phyloP scores from a whole-genome alignment of 1,140 invertebrate species.

The Phymastichus coffea region DNA sequence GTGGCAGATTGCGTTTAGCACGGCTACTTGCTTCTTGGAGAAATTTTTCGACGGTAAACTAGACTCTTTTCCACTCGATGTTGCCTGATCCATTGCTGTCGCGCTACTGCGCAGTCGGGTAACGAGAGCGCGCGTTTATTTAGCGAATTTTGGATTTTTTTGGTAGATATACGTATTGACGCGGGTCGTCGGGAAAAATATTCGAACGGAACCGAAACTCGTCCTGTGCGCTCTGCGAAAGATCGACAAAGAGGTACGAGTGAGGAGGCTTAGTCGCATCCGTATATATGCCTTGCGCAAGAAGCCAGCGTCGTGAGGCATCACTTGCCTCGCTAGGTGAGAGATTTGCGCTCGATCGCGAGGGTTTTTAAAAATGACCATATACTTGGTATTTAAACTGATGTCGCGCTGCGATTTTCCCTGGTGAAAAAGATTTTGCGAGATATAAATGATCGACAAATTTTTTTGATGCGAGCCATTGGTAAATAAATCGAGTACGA shows the following conservation, averaged over 20 bases:
- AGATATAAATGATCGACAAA: slow-evolving; percentile 49
- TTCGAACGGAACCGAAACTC: slow-evolving; percentile 35
- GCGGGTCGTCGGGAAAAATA: slow-evolving; percentile 26
- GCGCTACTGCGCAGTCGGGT: too few relatives aligned
- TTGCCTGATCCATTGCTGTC: too few relatives aligned
- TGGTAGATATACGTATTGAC: slow-evolving; percentile 19
- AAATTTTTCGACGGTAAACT: not conserved
- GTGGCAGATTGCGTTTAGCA: not conserved
- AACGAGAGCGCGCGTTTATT: too few relatives aligned
- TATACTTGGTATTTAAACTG: slow-evolving; percentile 44
- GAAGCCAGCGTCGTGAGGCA: slow-evolving; percentile 44
- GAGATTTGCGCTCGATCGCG: slow-evolving; percentile 48
- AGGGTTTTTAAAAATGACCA: slow-evolving; percentile 51
- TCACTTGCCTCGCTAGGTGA: slow-evolving; percentile 43
- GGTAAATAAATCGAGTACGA: slow-evolving; percentile 48
- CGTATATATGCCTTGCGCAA: slow-evolving; percentile 46
- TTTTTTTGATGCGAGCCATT: slow-evolving; percentile 48
- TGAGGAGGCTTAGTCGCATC: slow-evolving; percentile 43
- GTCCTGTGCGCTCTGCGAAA: slow-evolving; percentile 42
- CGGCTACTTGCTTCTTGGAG: not conserved
- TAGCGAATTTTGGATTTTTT: slow-evolving; percentile 16
- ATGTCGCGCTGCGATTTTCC: slow-evolving; percentile 44
- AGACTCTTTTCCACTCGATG: slow-evolving; percentile 14
- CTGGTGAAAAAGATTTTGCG: slow-evolving; percentile 51
- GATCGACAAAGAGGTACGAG: slow-evolving; percentile 44